phyloP scores from a whole-genome alignment of 2,888 invertebrate genomes.

The Gandaritis pyraliata region DNA sequence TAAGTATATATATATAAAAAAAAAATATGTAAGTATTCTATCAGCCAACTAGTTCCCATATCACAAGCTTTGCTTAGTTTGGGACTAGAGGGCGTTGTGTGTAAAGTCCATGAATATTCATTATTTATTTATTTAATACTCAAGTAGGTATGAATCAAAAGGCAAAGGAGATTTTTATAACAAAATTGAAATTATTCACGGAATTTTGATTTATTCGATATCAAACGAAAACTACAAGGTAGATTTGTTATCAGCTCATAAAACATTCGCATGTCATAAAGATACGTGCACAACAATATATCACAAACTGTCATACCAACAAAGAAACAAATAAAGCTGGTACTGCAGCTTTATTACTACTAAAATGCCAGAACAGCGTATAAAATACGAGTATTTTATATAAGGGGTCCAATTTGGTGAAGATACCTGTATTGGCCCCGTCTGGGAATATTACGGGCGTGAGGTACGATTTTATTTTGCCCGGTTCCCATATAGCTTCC shows the following conservation, averaged over 20 bases:
- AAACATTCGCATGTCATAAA: slow-evolving; percentile 10
- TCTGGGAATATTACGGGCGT: slow-evolving; percentile 71
- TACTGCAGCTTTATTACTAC: slow-evolving; percentile 49
- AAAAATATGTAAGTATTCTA: too few relatives aligned
- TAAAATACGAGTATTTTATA: slow-evolving; percentile 64
- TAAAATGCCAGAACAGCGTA: slow-evolving; percentile 49
- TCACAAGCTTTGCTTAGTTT: too few relatives aligned
- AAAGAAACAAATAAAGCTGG: slow-evolving; percentile 38
- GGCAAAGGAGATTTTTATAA: too few relatives aligned
- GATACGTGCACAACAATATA: slow-evolving; percentile 28
- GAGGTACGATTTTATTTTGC: slow-evolving; percentile 75
- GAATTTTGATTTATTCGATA: neutral
- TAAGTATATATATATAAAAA: too few relatives aligned
- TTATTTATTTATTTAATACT: too few relatives aligned
- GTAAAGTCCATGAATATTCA: too few relatives aligned
- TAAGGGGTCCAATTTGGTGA: slow-evolving; percentile 72
- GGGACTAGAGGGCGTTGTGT: too few relatives aligned
- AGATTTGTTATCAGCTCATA: slow-evolving; percentile 3
- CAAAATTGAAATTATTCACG: too few relatives aligned
- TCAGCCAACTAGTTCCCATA: too few relatives aligned
- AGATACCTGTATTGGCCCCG: slow-evolving; percentile 71
- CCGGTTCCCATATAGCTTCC: slow-evolving; percentile 47
- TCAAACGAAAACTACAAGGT: neutral
- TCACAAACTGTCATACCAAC: slow-evolving; percentile 33
- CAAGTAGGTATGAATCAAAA: too few relatives aligned